These are phyloP conservation scores for Mantis religiosa DNA, from an alignment of 2,888 invertebrate genomes.

Conservation along the genomic window DNA sequence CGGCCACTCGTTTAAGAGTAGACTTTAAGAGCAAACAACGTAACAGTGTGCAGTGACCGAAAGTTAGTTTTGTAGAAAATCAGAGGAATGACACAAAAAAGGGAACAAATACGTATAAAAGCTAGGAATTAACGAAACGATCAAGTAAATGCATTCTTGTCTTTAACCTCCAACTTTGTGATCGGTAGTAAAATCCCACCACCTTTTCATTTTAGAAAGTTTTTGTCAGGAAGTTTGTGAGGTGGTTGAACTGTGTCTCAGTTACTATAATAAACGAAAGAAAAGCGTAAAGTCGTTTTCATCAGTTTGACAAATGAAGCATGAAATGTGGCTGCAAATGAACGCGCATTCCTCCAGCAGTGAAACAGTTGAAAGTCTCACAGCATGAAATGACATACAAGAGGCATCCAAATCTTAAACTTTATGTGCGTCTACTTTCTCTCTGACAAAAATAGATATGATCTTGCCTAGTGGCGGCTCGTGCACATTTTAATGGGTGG, in stretches of 20 bases:
- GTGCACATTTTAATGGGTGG: too few relatives aligned
- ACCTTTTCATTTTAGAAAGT: neutral
- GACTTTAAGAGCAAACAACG: too few relatives aligned
- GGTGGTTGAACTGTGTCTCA: neutral
- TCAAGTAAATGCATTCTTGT: too few relatives aligned
- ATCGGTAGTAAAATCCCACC: too few relatives aligned
- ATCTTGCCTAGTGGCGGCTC: neutral
- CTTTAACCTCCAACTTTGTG: too few relatives aligned
- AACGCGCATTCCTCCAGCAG: neutral
- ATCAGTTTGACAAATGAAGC: neutral
- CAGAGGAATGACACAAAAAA: too few relatives aligned
- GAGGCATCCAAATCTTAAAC: neutral
- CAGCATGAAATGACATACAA: neutral
- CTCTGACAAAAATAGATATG: neutral
- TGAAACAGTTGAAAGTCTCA: neutral
- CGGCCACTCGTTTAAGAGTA: too few relatives aligned
- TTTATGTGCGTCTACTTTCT: neutral
- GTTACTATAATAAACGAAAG: neutral
- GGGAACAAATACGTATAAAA: too few relatives aligned
- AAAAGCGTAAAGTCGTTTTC: neutral
- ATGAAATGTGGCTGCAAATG: neutral
- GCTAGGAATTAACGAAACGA: too few relatives aligned
- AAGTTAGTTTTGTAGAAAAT: too few relatives aligned
- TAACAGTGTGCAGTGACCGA: too few relatives aligned
- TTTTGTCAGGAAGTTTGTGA: neutral